Evolutionary conservation across 2,888 invertebrate genomes (phyloP), one percentile per base, ranked within the genome.

Genomic region (Exephanes ischioxanthus): DNA sequence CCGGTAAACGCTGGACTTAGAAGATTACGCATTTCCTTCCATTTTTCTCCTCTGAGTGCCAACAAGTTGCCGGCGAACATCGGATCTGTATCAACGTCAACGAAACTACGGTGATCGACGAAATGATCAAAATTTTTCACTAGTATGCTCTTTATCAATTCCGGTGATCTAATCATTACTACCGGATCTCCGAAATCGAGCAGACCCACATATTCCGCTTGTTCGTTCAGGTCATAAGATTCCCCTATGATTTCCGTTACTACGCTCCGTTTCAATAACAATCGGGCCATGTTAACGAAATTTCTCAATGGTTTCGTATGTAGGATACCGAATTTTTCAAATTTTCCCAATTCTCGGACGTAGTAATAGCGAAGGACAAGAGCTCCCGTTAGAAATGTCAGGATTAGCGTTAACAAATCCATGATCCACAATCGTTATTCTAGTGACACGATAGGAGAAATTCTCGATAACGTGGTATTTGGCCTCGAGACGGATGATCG

Each of bases 301-400:
- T 1, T 14, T n/a, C 26, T 7, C n/a, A 63, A 63, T 16, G 63
- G 63, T n/a, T 26, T 9, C 16, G 30, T 63, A 6, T 63, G 63
- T 1, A 37, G 3, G 37, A 63, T 63, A 16, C 63, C 63, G 41
- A 83, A 78, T 4, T 83, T 77, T 67, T 89, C 82, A 80, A 90
- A 89, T 0, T 73, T 66, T n/a, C 72, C 83, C 53, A 48, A 14
- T 9, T 33, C 45, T 11, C 26, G 14, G 2, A 26, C 19, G 3
- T 71, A 7, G 5, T 53, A 68, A 45, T 83, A 83, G 30, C 48
- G 78, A 22, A 86, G 88, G 86, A 11, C 41, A 14, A 83, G 5
- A 0, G 58, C 22, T 51, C 30, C 55, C 3, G 45, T 14, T 1
- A 75, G 4, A 6, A 48, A 22, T 11, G 66, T 51, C 73, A 66